A percentile compares a stretch with the other conserved stretches of the same genome.
These are phyloP conservation scores for Tarsius wallacei DNA, from an alignment of 2,797 vertebrate genomes.

Conservation along the genomic window DNA sequence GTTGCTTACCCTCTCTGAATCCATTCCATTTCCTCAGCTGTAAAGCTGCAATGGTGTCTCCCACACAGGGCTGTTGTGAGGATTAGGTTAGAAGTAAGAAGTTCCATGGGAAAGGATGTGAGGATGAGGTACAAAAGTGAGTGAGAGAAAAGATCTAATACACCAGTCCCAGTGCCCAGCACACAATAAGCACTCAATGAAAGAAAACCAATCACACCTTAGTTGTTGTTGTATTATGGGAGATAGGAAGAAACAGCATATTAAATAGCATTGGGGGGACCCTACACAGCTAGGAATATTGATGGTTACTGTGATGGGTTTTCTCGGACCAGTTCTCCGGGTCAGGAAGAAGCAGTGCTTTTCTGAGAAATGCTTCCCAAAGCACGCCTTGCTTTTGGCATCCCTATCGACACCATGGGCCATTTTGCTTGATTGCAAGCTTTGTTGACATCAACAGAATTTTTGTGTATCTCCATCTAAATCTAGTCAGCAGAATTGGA, in stretches of 20 bases:
- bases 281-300: neutral
- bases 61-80: neutral
- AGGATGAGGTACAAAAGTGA: neutral
- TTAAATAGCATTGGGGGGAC: neutral
- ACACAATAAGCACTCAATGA: neutral
- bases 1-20: neutral
- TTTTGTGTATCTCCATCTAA: slow-evolving; percentile 64
- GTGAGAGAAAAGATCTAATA: neutral
- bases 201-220: neutral
- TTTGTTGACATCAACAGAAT: slow-evolving; percentile 74
- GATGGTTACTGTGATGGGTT: neutral
- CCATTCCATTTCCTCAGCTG: neutral
- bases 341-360: neutral
- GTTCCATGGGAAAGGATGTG: neutral
- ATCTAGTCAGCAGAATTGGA: slow-evolving; percentile 73
- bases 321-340: neutral
- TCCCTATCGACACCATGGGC: neutral
- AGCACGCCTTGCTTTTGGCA: neutral
- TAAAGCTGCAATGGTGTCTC: neutral
- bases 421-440: slow-evolving; percentile 59
- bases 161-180: neutral
- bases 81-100: neutral
- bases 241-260: neutral
- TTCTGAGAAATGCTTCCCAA: neutral
- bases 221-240: neutral